Percentiles rank a stretch among this genome's conserved stretches.
These are phyloP conservation scores for Crotalus tigris DNA, from an alignment of 2,113 vertebrate genomes.

Conservation along the genomic window DNA sequence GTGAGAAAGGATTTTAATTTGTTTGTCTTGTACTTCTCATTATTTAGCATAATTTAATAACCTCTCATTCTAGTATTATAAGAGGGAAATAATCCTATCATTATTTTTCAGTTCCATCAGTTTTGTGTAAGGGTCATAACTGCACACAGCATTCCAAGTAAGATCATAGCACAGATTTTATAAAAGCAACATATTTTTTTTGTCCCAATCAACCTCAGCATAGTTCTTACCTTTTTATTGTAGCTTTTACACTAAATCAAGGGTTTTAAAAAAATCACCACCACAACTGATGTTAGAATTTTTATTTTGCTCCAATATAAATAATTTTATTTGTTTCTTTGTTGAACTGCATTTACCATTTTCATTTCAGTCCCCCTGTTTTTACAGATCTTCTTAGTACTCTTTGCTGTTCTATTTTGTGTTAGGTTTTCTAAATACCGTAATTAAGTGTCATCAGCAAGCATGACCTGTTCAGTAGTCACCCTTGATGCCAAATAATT, in stretches of 20 bases:
- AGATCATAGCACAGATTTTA: not conserved
- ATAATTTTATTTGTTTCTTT: not conserved
- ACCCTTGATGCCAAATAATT: not conserved
- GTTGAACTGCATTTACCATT: not conserved
- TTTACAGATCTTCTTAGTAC: not conserved
- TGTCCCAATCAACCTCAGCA: not conserved
- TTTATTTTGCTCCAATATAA: not conserved
- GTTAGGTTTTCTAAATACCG: not conserved
- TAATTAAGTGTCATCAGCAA: not conserved
- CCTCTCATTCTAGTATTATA: not conserved
- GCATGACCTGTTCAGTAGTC: not conserved
- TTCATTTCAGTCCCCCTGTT: not conserved
- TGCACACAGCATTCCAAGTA: not conserved
- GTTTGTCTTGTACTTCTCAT: not conserved
- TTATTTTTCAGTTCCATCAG: not conserved
- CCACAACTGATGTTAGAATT: not conserved
- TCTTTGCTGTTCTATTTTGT: not conserved
- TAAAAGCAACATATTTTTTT: not conserved
- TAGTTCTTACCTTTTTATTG: not conserved
- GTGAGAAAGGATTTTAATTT: not conserved
- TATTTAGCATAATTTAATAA: not conserved
- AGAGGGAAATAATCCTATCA: not conserved
- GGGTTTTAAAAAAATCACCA: not conserved
- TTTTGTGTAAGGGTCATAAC: not conserved
- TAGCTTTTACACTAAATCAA: not conserved